Percentiles rank a stretch among this genome's conserved stretches.
Evolutionary conservation across 2,113 vertebrate species (phyloP).

Genomic region (Indri indri): DNA sequence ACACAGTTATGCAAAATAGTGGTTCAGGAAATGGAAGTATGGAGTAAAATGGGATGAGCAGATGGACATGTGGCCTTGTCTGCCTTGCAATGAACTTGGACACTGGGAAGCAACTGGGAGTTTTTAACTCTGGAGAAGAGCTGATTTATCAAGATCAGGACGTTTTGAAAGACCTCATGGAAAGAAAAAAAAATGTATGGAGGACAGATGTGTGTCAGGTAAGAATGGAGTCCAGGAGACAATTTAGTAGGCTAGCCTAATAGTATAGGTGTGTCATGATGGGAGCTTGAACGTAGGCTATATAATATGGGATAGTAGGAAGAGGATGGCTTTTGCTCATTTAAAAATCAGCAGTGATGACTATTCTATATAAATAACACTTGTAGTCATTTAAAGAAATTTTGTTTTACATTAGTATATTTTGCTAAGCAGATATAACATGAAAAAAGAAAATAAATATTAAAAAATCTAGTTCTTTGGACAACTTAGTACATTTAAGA

Average conservation of each 20-base stretch:
- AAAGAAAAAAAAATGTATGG: background rate
- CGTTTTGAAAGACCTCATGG: background rate
- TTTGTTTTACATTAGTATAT: conserved; percentile 1
- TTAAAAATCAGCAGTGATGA: background rate
- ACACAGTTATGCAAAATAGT: background rate
- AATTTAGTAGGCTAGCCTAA: background rate
- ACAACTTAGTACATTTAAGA: conserved; percentile 18
- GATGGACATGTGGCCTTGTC: background rate
- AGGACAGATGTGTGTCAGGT: background rate
- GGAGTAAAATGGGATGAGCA: background rate
- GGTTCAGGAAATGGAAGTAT: background rate
- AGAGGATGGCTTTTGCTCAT: background rate
- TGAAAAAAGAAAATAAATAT: background rate
- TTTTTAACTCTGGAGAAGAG: background rate
- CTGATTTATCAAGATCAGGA: background rate
- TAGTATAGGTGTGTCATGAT: background rate
- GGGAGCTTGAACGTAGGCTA: background rate
- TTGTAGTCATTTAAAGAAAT: background rate
- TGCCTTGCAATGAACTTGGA: background rate
- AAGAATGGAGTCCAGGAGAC: background rate
- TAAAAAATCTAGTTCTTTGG: background rate
- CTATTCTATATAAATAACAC: background rate
- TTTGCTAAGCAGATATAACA: background rate
- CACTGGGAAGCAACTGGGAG: background rate
- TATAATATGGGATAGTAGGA: background rate